Evolutionary conservation across 2,797 vertebrate genomes (phyloP), one percentile per base, ranked within the genome.

Genomic region (Platyrinchus mystaceus): DNA sequence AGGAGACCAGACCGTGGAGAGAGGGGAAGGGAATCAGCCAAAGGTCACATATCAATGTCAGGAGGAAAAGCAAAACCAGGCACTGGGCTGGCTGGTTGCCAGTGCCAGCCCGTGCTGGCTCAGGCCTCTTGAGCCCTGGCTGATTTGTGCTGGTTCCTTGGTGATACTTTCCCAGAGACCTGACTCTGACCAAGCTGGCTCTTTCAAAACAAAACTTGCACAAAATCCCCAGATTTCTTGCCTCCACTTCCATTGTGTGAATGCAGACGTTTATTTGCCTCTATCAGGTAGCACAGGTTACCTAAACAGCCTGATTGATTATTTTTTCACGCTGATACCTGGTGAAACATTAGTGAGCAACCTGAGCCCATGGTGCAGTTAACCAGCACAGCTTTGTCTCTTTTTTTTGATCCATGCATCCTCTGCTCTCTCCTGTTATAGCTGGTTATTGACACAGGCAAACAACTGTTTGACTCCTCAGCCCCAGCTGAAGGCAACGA

Each of bases 111-210:
- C 5, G 15, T 10, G 7, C 47, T 7, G 44, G 30, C 74, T 82
- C 70, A 75, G n/a, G 10, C 3, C 55, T 43, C 81, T 36, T 1
- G 1, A 62, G 23, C n/a, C 30, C 34, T 0, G 0, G 30, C 1
- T 58, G 28, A 63, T 78, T 44, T n/a, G 53, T 4, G 2, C 24
- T 7, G 26, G 23, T 19, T 63, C 39, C 56, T 55, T 16, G 27
- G 44, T 6, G 52, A 68, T 19, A 19, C 21, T 36, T 52, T 53
- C 43, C 30, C 41, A 60, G 39, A 75, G 46, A 76, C 16, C 70
- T 3, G 19, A 17, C 32, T 49, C 46, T 9, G 9, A 43, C 2
- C 2, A 89, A 39, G 13, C 22, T 6, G 5, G 24, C 44, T 85
- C 47, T 80, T 87, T 41, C 36, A 21, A 56, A 77, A 49, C 22